Conservation (phyloP, 1,140 invertebrate species). For the Melitaea cinxia region DNA sequence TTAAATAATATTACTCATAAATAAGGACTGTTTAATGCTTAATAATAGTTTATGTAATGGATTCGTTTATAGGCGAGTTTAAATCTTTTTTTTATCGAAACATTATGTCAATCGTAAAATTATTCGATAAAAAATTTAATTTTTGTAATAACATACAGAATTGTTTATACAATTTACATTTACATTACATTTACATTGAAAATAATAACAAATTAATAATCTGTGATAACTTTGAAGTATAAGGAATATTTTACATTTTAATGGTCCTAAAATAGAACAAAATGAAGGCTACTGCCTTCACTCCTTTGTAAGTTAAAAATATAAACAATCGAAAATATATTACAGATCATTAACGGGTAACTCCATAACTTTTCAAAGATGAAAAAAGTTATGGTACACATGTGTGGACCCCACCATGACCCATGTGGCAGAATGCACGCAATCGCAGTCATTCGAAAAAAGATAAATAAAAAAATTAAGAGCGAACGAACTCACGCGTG, state of each 20-base stretch:
- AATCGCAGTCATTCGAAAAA: conserved; percentile 50
- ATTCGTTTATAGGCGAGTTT: not conserved
- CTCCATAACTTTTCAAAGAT: conserved; percentile 12
- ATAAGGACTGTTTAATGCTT: not conserved
- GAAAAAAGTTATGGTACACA: conserved; percentile 44
- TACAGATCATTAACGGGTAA: conserved; percentile 22
- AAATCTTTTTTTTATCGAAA: not conserved
- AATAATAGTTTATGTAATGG: not conserved
- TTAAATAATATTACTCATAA: not conserved
- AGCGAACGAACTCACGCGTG: conserved; percentile 36
- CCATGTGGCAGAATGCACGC: conserved; percentile 53
- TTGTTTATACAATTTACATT: no score
- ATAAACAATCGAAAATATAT: conserved; percentile 39
- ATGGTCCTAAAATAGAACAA: no score
- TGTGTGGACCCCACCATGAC: conserved; percentile 47
- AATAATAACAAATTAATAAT: no score
- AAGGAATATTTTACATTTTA: no score
- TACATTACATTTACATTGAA: no score
- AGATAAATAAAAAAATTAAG: conserved; percentile 41
- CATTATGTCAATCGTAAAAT: no score
- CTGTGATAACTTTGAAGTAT: no score
- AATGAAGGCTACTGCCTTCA: not conserved
- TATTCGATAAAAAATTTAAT: no score
- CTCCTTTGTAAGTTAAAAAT: not conserved
- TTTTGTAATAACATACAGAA: no score